Evolutionary conservation across 2,113 vertebrate species (phyloP).

Genomic region (Callopanchax toddi): DNA sequence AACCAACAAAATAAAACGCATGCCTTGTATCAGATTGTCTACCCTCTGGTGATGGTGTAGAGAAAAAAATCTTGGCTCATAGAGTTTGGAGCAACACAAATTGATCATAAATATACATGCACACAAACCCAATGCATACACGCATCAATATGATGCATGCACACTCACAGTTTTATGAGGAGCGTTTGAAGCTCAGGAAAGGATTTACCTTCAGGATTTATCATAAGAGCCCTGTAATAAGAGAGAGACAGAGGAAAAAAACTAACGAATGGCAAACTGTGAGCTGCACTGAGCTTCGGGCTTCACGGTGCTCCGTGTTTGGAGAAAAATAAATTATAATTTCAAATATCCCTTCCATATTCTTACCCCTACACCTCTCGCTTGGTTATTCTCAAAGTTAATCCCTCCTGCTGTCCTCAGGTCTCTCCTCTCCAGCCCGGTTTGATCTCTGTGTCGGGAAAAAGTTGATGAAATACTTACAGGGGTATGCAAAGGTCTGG

Average conservation of each 20-base stretch:
- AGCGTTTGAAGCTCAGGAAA: slow-evolving; percentile 39
- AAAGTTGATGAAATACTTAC: slow-evolving; percentile 24
- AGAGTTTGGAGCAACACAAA: slow-evolving; percentile 5
- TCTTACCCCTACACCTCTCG: neutral
- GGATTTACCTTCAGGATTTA: slow-evolving; percentile 65
- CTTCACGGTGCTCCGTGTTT: slow-evolving; percentile 7
- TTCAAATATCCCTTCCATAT: slow-evolving; percentile 50
- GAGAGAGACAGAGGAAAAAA: slow-evolving; percentile 32
- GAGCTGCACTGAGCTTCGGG: slow-evolving; percentile 33
- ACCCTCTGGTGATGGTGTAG: slow-evolving; percentile 18
- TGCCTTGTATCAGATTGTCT: slow-evolving; percentile 34
- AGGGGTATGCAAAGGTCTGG: neutral
- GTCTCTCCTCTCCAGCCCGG: slow-evolving; percentile 32
- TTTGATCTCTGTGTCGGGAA: slow-evolving; percentile 14
- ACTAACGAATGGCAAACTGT: slow-evolving; percentile 36
- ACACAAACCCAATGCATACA: neutral
- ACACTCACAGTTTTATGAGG: slow-evolving; percentile 18
- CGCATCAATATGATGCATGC: slow-evolving; percentile 1
- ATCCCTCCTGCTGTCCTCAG: slow-evolving; percentile 4
- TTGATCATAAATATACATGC: slow-evolving; percentile 7
- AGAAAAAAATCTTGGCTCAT: slow-evolving; percentile 26
- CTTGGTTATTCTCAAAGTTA: slow-evolving; percentile 27
- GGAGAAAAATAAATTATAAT: slow-evolving; percentile 55
- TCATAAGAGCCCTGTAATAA: slow-evolving; percentile 47
- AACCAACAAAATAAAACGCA: slow-evolving; percentile 15